Base-by-base conservation (phyloP, 1,140 invertebrate genomes). In the Brachionus angularis region DNA sequence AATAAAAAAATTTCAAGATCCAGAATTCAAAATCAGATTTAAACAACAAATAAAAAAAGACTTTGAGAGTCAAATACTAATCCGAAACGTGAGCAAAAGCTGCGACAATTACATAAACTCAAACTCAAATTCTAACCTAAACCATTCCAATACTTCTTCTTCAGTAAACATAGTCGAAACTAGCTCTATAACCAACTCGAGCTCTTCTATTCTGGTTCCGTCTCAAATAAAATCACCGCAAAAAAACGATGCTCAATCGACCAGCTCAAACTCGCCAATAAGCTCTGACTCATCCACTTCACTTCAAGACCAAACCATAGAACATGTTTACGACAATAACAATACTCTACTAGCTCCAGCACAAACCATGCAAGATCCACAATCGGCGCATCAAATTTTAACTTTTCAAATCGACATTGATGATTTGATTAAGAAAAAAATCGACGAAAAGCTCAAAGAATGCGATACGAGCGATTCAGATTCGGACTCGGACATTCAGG, bases 401-500 rank as follows among this genome's bases (percentile, higher is more conserved):
- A 33, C 42, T n/a, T 50, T 67, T 67, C 62, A 67, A 25, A 8
- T 67, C 10, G 62, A 67, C 33, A 67, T 67, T 16, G 62, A 67
- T 27, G 62, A 67, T 34, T 67, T 50, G 8, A 33, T 67, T 27
- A 67, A 67, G 23, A 39, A 50, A 36, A 46, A 50, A 46, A 67
- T 67, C 33, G 62, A 67, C 18, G 62, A 46, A 34, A 67, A 67
- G 10, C 31, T 67, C 16, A 64, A 64, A 47, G 61, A 64, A 64
- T 67, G 62, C 27, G 42, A 46, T 33, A 50, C 23, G 10, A 29
- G 27, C 5, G 62, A 67, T 18, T 67, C 62, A 5, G 62, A 67
- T 42, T 67, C 62, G 7, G 62, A 67, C 27, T 49, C 62, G 0
- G 62, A 67, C 34, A 29, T 47, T 0, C 62, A 47, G 33, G 47